These are phyloP conservation scores for Montipora capitata DNA, from an alignment of 92 coral and sea anemone genomes.

Conservation along the genomic window DNA sequence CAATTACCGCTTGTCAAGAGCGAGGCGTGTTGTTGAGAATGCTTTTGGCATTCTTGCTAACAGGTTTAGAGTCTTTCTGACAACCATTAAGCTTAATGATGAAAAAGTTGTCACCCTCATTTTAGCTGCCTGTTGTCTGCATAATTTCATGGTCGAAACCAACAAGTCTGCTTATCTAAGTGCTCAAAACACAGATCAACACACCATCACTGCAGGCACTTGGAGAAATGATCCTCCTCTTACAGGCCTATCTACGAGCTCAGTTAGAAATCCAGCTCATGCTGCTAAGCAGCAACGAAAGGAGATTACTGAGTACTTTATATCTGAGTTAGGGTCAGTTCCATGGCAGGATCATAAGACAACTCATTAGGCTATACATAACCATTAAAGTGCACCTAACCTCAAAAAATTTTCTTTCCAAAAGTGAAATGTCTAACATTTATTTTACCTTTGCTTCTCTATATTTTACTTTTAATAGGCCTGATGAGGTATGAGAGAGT, in stretches of 20 bases:
- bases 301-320: constrained; percentile 52
- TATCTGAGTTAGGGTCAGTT: constrained; percentile 52
- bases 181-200: constrained; percentile 42
- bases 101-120: constrained; percentile 35
- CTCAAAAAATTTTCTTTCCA: too few species aligned
- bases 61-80: constrained; percentile 58
- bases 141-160: constrained; percentile 54
- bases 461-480: too few species aligned
- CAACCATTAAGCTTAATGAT: constrained; percentile 42
- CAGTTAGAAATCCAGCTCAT: constrained; percentile 57
- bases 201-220: constrained; percentile 39
- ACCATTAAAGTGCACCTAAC: too few species aligned
- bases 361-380: neutral
- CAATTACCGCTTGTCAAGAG: constrained; percentile 59
- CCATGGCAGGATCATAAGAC: constrained; percentile 40
- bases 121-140: constrained; percentile 64
- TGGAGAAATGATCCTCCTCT: constrained; percentile 61
- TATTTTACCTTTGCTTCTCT: too few species aligned
- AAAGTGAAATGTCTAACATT: too few species aligned
- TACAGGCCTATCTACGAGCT: constrained; percentile 27
- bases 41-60: constrained; percentile 67
- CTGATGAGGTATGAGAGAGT: too few species aligned
- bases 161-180: constrained; percentile 71
- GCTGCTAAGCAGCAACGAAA: constrained; percentile 67
- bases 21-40: constrained; percentile 61